phyloP scores from a whole-genome alignment of 2,797 vertebrate species.

The Zalophus californianus region DNA sequence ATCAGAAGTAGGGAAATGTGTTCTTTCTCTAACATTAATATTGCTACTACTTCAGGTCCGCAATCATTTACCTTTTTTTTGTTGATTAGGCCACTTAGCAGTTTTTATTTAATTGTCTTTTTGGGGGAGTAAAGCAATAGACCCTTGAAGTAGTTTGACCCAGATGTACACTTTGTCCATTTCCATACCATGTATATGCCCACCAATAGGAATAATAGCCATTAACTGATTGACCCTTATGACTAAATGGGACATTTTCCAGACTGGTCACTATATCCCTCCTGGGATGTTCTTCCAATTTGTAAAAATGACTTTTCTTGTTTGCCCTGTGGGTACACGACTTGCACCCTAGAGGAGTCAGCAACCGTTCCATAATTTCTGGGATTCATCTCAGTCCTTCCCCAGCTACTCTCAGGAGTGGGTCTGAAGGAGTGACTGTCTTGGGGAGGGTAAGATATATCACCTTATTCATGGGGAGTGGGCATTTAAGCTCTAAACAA shows the following conservation, averaged over 20 bases:
- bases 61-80: background rate
- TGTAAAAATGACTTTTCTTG: background rate
- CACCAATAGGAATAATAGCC: background rate
- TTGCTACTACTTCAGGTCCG: background rate
- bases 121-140: background rate
- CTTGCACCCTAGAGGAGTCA: background rate
- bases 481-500: background rate
- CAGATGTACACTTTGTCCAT: background rate
- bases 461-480: background rate
- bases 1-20: background rate
- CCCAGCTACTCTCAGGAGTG: background rate
- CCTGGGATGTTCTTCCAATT: background rate
- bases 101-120: background rate
- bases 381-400: background rate
- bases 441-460: background rate
- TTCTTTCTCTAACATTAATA: background rate
- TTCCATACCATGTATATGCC: background rate
- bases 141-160: background rate
- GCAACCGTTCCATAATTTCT: background rate
- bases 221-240: background rate
- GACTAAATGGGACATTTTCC: background rate
- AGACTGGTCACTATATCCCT: background rate
- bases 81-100: background rate
- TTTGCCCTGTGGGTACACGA: background rate
- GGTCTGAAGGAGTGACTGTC: background rate